These are phyloP conservation scores for Nymphicus hollandicus DNA, from an alignment of 2,113 vertebrate genomes.

Conservation along the genomic window DNA sequence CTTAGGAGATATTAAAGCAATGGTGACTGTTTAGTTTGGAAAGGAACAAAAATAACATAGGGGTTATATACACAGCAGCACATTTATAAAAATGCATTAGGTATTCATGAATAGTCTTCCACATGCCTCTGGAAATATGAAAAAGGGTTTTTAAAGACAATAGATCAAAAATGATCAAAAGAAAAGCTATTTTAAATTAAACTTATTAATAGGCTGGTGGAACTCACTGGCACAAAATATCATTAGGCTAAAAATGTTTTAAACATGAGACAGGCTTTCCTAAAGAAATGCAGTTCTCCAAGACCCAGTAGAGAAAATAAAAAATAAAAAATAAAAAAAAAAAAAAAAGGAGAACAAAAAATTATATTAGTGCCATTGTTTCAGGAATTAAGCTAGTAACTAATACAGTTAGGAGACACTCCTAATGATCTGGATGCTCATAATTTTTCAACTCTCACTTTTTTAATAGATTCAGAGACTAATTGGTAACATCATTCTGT, in stretches of 20 bases:
- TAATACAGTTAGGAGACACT: background rate
- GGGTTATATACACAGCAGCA: background rate
- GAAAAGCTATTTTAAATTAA: background rate
- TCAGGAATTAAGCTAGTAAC: background rate
- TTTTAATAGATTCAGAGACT: background rate
- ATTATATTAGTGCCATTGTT: background rate
- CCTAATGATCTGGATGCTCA: background rate
- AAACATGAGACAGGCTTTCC: background rate
- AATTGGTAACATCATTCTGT: background rate
- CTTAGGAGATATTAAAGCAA: background rate
- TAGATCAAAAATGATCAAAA: background rate
- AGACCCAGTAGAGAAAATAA: background rate
- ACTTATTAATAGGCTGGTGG: background rate
- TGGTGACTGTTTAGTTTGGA: background rate
- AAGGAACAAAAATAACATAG: background rate
- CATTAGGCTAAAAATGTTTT: background rate
- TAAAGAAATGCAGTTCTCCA: background rate
- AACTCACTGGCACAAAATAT: background rate
- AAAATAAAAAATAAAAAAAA: rapidly evolving
- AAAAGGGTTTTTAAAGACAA: background rate
- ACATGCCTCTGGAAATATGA: background rate
- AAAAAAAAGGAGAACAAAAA: background rate
- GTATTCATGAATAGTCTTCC: background rate
- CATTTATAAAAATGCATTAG: background rate
- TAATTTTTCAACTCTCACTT: background rate